Percentiles rank a stretch among this genome's conserved stretches.
These are phyloP conservation scores for Neotoma lepida DNA, from an alignment of 2,113 vertebrate species.

Conservation along the genomic window DNA sequence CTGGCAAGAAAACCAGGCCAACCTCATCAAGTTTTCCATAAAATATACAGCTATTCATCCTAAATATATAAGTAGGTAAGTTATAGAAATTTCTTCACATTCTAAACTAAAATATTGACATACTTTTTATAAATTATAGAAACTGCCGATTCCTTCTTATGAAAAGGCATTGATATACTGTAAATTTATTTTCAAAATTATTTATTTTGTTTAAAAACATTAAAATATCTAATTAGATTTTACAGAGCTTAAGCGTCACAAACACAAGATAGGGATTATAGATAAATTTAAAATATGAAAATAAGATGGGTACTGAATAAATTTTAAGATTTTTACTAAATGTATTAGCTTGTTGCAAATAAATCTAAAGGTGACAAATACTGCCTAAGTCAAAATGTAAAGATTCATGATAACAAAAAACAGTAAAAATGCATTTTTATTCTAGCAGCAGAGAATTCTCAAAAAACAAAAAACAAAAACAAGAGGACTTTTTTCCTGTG, in stretches of 20 bases:
- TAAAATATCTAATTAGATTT: background rate
- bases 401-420: slow-evolving; percentile 26
- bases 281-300: slow-evolving; percentile 36
- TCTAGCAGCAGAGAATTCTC: background rate
- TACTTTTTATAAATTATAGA: slow-evolving; percentile 1
- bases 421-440: background rate
- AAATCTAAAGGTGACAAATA: slow-evolving; percentile 25
- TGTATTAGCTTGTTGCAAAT: background rate
- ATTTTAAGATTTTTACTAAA: slow-evolving; percentile 42
- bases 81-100: background rate
- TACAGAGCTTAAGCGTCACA: background rate
- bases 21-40: background rate
- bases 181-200: background rate
- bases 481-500: background rate
- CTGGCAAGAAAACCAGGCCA: background rate
- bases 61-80: background rate
- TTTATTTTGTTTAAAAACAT: background rate
- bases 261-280: background rate
- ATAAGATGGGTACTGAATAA: slow-evolving; percentile 10
- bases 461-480: background rate
- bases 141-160: background rate
- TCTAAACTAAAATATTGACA: background rate
- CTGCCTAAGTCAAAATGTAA: background rate
- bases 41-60: background rate
- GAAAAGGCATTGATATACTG: background rate